Conservation (phyloP, 2,888 invertebrate genomes). For the Phyto melanocephala region DNA sequence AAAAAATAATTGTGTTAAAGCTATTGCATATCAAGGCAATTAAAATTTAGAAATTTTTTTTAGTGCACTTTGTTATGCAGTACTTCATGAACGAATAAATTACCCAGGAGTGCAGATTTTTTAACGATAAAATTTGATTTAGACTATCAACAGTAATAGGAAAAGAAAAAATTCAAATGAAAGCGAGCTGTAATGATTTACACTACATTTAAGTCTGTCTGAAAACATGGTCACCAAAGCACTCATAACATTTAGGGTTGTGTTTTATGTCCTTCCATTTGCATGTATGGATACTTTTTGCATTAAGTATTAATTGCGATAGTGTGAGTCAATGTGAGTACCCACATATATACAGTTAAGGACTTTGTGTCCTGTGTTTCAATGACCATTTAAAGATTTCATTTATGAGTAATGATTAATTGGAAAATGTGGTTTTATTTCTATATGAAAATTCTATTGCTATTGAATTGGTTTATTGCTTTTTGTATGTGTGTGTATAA, state of each 20-base stretch:
- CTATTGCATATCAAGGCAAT: conserved; percentile 54
- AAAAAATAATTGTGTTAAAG: conserved; percentile 14
- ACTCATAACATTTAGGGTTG: conserved; percentile 18
- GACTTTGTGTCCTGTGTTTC: conserved; percentile 13
- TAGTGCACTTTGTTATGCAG: too few species aligned
- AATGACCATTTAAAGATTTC: conserved; percentile 52
- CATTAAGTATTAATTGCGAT: not conserved
- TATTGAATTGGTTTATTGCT: conserved; percentile 9
- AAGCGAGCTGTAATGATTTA: conserved; percentile 22
- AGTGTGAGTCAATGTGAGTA: not conserved
- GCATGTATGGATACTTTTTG: not conserved
- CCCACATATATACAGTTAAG: not conserved
- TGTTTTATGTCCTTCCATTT: not conserved
- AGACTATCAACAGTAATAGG: conserved; percentile 46
- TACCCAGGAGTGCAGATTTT: conserved; percentile 27
- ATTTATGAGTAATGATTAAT: conserved; percentile 62
- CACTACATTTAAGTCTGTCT: not conserved
- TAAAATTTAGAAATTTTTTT: conserved; percentile 38
- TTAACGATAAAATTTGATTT: conserved; percentile 60
- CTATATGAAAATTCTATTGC: conserved; percentile 11
- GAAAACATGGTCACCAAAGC: not conserved
- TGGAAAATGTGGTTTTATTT: conserved; percentile 57
- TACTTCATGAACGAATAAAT: conserved; percentile 15
- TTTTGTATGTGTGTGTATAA: not conserved
- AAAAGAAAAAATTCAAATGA: not conserved